A percentile compares a stretch with the other conserved stretches of the same genome.
phyloP scores from a whole-genome alignment of 64 coral and sea anemone species.

The Trachythela sp. region DNA sequence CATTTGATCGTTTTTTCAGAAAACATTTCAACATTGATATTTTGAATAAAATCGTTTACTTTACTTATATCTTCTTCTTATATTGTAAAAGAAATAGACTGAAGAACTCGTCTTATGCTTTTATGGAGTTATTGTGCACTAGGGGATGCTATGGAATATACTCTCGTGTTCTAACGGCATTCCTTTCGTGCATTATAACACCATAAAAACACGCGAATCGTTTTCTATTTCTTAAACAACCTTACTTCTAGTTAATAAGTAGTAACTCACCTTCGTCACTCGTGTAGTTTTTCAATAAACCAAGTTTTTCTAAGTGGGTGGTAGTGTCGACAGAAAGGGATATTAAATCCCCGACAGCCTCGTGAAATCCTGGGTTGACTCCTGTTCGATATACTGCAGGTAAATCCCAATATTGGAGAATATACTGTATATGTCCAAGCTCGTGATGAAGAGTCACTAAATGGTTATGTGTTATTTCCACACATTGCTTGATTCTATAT shows the following conservation, averaged over 20 bases:
- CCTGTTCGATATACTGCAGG: conserved; percentile 53
- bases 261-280: conserved; percentile 39
- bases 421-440: conserved; percentile 79
- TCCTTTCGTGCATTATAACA: no score
- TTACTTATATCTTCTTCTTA: no score
- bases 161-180: no score
- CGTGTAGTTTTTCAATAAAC: conserved; percentile 38
- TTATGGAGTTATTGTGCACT: no score
- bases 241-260: not conserved
- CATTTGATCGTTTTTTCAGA: no score
- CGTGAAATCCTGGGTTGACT: conserved; percentile 69
- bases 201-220: no score
- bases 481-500: conserved; percentile 69
- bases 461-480: conserved; percentile 56
- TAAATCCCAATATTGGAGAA: conserved; percentile 61
- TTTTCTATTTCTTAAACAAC: no score
- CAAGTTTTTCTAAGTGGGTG: conserved; percentile 54
- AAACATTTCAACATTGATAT: no score
- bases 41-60: no score
- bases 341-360: conserved; percentile 73
- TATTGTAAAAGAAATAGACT: no score
- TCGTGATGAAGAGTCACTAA: conserved; percentile 68
- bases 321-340: conserved; percentile 78
- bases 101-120: no score
- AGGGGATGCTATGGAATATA: no score